These are phyloP conservation scores for Arctopsyche grandis DNA, from an alignment of 1,140 invertebrate genomes.

Conservation along the genomic window DNA sequence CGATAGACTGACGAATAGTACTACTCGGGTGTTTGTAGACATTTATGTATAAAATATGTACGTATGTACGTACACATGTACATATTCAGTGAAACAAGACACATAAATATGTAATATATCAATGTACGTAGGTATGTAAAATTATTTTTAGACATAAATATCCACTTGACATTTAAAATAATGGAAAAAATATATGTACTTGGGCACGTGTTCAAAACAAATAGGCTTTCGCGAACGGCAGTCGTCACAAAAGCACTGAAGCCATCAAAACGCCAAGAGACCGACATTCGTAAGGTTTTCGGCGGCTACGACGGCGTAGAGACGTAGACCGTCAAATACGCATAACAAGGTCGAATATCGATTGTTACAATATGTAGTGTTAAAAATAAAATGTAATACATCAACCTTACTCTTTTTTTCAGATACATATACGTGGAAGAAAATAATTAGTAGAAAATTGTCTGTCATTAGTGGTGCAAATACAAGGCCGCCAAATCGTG, in stretches of 20 bases:
- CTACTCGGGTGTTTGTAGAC: no score
- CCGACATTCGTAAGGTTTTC: constrained; percentile 15
- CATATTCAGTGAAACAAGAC: no score
- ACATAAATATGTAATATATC: no score
- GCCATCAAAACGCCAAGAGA: neutral
- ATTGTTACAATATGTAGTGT: neutral
- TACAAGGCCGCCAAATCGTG: neutral
- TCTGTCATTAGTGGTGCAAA: neutral
- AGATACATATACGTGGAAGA: neutral
- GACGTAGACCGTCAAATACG: neutral
- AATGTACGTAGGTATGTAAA: no score
- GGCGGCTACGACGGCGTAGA: neutral
- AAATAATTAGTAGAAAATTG: neutral
- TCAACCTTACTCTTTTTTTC: neutral
- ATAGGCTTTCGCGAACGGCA: neutral
- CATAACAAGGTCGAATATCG: neutral
- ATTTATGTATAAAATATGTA: no score
- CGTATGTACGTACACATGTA: no score
- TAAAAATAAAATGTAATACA: neutral
- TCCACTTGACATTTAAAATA: no score
- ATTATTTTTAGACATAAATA: no score
- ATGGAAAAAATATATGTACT: no score
- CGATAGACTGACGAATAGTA: no score
- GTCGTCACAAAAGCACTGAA: neutral
- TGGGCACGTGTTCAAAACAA: constrained; percentile 8